Base-by-base conservation (phyloP, 2,113 vertebrate species). In the Ammodytes marinus region DNA sequence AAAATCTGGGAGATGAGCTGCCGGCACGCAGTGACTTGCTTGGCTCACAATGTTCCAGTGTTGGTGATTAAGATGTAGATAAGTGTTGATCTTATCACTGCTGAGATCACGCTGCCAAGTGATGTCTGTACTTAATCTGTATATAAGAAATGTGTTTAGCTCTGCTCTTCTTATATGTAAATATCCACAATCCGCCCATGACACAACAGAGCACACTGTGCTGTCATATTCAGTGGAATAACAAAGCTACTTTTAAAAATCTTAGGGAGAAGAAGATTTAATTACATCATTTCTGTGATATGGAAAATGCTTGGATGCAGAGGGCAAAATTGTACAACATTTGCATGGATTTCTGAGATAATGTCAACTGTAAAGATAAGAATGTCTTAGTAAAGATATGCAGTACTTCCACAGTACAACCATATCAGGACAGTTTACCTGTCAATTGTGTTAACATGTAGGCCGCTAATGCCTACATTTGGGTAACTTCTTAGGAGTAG, bases 1-100 rank as follows among this genome's bases (percentile, higher is more conserved):
- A 0, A 61, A 68, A 84, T 85, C 74, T 35, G 15, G 40, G 49
- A 77, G 65, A 73, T 82, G 77, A 77, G 74, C 58, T 69, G 66
- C 70, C 72, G 83, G 60, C 35, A 57, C 0, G 58, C 39, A 69
- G 57, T 65, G 65, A 86, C 49, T 49, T 13, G 42, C 67, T 71
- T 75, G 59, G 42, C 57, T 69, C 50, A 39, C 72, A 66, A 19
- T 42, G 55, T 57, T 45, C 64, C 40, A 27, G 42, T 0, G 50
- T 49, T 75, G 50, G 54, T 70, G 43, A 39, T 79, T 45, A 66
- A 77, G 43, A 79, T 68, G 40, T 64, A 11, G 12, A 60, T 73
- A 53, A 70, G 27, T 40, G 50, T 46, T 74, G 47, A 65, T 72
- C n/a, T 49, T 35, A 69, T 73, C 19, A 13, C 40, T 0, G 17